Conservation (phyloP, 1,140 invertebrate species). For the Drosophila sturtevanti region DNA sequence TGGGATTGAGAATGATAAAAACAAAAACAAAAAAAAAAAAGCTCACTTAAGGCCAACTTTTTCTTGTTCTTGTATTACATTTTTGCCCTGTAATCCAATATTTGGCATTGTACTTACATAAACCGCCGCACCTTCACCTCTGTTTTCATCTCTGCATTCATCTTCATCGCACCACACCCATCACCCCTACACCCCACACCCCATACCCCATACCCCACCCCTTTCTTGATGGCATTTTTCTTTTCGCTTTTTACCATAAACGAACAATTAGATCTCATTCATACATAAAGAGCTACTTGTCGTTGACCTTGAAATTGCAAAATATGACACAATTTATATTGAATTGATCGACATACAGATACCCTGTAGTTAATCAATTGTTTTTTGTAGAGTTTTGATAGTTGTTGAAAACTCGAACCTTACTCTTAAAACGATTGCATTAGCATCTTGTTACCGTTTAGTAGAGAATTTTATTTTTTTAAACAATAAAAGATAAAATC, state of each 20-base stretch:
- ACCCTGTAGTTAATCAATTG: background rate
- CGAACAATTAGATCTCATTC: slow-evolving; percentile 78
- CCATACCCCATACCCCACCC: too few species aligned
- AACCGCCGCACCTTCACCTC: slow-evolving; percentile 19
- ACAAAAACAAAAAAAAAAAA: too few species aligned
- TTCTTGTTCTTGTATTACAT: background rate
- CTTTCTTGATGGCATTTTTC: background rate
- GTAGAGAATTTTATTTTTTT: too few species aligned
- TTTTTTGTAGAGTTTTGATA: too few species aligned
- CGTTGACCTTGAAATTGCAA: slow-evolving; percentile 64
- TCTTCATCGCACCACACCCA: too few species aligned
- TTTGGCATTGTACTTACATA: slow-evolving; percentile 56
- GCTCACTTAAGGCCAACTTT: slow-evolving; percentile 5
- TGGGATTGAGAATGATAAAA: background rate
- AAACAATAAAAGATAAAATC: too few species aligned
- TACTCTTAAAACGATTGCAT: too few species aligned
- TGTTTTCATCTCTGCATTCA: slow-evolving; percentile 25
- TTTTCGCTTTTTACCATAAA: slow-evolving; percentile 14
- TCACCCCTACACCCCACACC: too few species aligned
- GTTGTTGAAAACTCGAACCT: too few species aligned
- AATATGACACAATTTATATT: slow-evolving; percentile 20
- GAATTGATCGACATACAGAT: background rate
- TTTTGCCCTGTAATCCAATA: slow-evolving; percentile 43
- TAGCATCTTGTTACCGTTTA: too few species aligned
- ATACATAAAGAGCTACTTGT: slow-evolving; percentile 74